Conservation (phyloP, 2,888 invertebrate species). For the Apotomis turbidana region DNA sequence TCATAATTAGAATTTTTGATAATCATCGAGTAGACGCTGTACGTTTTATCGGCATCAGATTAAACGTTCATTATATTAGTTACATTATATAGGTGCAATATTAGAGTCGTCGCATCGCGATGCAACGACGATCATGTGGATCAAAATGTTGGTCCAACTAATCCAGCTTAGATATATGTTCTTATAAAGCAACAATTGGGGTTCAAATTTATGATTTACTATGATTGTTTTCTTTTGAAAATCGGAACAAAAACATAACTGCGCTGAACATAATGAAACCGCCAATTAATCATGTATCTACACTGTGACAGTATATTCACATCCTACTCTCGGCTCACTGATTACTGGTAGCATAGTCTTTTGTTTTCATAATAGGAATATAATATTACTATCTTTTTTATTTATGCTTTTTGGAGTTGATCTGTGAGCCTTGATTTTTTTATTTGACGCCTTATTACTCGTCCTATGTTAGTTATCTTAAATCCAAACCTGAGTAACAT, state of each 20-base stretch:
- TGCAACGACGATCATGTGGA: conserved; percentile 43
- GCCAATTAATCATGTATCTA: conserved; percentile 37
- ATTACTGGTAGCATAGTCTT: conserved; percentile 1
- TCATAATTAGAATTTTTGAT: conserved; percentile 59
- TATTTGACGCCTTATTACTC: neutral
- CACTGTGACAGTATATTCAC: conserved; percentile 36
- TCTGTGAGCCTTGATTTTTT: conserved; percentile 28
- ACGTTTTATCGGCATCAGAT: conserved; percentile 40
- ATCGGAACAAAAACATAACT: conserved; percentile 17
- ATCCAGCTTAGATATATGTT: conserved; percentile 41
- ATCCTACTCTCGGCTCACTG: conserved; percentile 17
- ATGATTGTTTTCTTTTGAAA: conserved; percentile 23
- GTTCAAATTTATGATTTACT: conserved; percentile 64
- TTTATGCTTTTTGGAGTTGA: neutral
- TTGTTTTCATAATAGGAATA: neutral
- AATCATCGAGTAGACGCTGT: conserved; percentile 58
- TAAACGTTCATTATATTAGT: conserved; percentile 30
- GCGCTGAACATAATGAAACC: conserved; percentile 24
- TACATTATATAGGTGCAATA: conserved; percentile 30
- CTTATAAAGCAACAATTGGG: conserved; percentile 49
- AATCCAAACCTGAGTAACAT: too few species aligned
- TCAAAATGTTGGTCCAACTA: conserved; percentile 48
- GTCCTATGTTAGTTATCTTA: too few species aligned
- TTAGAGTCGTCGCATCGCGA: conserved; percentile 18
- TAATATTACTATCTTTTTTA: neutral